Conservation (phyloP, 2,888 invertebrate species). For the Capitulum mitella region DNA sequence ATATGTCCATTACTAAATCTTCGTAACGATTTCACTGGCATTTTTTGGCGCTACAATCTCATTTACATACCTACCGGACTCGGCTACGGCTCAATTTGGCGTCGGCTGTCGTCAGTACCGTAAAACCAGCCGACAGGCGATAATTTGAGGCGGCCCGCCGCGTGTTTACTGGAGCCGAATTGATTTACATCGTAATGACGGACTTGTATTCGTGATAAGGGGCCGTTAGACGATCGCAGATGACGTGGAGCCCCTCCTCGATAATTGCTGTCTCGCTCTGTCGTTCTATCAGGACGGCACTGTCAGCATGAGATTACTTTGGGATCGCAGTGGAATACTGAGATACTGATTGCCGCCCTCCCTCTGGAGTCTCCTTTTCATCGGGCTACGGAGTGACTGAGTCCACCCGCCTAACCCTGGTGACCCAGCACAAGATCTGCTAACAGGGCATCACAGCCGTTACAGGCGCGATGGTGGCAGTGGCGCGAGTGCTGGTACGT, state of each 20-base stretch:
- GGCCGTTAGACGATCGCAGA: neutral
- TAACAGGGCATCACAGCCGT: no score
- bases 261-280: neutral
- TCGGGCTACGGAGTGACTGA: no score
- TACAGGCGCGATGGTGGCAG: no score
- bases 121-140: neutral
- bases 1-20: neutral
- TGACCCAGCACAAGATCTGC: no score
- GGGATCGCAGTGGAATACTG: no score
- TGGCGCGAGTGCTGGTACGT: no score
- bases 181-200: constrained; percentile 2
- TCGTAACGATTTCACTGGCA: neutral
- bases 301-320: no score
- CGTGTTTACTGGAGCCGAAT: neutral
- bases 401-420: no score
- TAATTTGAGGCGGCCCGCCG: neutral
- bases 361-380: no score
- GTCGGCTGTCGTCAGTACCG: neutral
- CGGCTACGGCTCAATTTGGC: neutral
- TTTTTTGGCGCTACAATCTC: neutral
- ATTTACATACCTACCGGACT: neutral
- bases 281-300: neutral
- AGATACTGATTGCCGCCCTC: no score
- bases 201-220: neutral
- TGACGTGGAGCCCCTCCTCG: no score